A percentile compares a stretch with the other conserved stretches of the same genome.
Evolutionary conservation across 2,797 vertebrate species (phyloP).

Genomic region (Hypotaenidia okinawae): DNA sequence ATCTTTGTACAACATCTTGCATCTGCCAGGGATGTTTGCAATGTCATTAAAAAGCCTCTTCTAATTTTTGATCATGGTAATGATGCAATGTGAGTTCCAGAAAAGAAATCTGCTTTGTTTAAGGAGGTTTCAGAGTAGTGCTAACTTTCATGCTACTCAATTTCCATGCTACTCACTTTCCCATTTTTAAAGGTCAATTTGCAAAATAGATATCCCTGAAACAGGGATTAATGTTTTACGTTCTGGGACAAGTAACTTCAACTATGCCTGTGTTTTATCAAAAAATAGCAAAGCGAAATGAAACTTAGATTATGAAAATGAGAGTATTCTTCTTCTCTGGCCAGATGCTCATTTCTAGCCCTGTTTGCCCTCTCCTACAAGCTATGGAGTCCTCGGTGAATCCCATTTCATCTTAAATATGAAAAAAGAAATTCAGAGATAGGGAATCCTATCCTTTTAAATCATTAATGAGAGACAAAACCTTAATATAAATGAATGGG

Average conservation of each 20-base stretch:
- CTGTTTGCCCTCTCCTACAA: not conserved
- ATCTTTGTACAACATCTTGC: not conserved
- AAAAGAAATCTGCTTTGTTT: not conserved
- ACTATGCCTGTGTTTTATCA: not conserved
- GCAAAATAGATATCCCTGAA: not conserved
- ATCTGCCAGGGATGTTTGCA: not conserved
- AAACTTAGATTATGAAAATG: not conserved
- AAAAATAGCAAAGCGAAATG: not conserved
- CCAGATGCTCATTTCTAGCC: not conserved
- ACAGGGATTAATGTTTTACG: not conserved
- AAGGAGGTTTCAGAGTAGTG: not conserved
- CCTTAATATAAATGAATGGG: not conserved
- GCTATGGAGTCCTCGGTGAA: not conserved
- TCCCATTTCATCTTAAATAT: not conserved
- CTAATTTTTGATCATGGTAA: not conserved
- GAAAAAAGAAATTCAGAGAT: not conserved
- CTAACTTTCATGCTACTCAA: not conserved
- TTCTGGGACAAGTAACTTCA: not conserved
- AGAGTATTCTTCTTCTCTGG: not conserved
- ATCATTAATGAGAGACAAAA: not conserved
- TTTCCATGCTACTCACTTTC: not conserved
- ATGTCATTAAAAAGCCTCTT: not conserved
- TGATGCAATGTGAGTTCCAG: not conserved
- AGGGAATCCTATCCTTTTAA: not conserved
- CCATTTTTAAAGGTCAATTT: not conserved